phyloP scores from a whole-genome alignment of 1,140 invertebrate species.

The Nephila pilipes region DNA sequence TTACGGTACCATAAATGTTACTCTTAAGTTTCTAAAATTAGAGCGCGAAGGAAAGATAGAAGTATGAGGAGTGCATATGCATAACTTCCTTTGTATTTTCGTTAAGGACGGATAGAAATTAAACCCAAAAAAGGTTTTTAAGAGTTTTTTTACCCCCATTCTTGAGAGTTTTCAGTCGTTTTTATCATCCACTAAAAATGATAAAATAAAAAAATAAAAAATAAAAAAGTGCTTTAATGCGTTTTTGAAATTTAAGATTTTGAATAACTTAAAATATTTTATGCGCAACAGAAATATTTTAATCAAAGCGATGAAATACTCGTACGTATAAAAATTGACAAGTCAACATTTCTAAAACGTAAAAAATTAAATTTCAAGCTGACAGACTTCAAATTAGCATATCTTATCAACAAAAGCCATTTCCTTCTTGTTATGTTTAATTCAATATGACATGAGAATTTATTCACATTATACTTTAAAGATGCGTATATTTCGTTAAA shows the following conservation, averaged over 20 bases:
- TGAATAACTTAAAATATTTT: background rate
- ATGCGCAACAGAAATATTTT: no score
- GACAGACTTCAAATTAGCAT: no score
- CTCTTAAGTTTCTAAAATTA: constrained; percentile 1
- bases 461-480: no score
- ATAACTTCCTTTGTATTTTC: background rate
- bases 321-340: no score
- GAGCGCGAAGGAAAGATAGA: background rate
- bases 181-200: background rate
- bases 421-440: no score
- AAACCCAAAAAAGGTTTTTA: background rate
- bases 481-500: no score
- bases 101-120: background rate
- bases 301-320: no score
- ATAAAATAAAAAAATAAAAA: background rate
- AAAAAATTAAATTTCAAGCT: no score
- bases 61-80: background rate
- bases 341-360: no score
- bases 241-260: background rate
- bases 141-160: background rate
- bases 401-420: no score
- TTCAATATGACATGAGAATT: no score
- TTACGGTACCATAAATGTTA: constrained; percentile 12
- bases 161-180: background rate
- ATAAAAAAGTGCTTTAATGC: background rate